phyloP scores from a whole-genome alignment of 1,140 invertebrate species.

The Triops cancriformis region DNA sequence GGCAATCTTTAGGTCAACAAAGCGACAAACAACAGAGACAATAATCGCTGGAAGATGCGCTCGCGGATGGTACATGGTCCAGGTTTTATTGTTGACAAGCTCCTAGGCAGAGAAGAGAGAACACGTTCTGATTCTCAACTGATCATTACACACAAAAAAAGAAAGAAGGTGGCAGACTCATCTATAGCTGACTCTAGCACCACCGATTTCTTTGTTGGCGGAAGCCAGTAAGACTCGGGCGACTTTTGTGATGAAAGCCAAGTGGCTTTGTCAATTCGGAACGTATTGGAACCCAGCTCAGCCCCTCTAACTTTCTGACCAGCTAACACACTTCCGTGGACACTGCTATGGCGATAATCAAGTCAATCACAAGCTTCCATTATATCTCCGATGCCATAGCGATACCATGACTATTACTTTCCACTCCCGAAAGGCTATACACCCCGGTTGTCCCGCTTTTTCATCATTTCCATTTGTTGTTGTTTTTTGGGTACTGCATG shows the following conservation, averaged over 20 bases:
- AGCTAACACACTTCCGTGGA: slow-evolving; percentile 5
- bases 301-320: neutral
- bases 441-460: no score
- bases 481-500: no score
- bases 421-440: neutral
- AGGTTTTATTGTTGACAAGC: neutral
- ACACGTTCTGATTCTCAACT: neutral
- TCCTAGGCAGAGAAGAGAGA: neutral
- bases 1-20: slow-evolving; percentile 7
- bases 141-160: slow-evolving; percentile 1
- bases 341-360: neutral
- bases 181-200: neutral
- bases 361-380: slow-evolving; percentile 9
- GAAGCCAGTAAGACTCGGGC: neutral
- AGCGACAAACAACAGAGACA: slow-evolving; percentile 9
- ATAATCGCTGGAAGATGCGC: neutral
- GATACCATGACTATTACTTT: slow-evolving; percentile 11
- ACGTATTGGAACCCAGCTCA: neutral
- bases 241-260: neutral
- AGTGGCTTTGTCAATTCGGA: neutral
- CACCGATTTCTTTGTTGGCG: neutral
- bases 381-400: neutral
- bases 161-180: no score
- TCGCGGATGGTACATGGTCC: neutral
- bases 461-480: no score